Evolutionary conservation across 2,113 vertebrate species (phyloP).

Genomic region (Sylvicapra grimmia): DNA sequence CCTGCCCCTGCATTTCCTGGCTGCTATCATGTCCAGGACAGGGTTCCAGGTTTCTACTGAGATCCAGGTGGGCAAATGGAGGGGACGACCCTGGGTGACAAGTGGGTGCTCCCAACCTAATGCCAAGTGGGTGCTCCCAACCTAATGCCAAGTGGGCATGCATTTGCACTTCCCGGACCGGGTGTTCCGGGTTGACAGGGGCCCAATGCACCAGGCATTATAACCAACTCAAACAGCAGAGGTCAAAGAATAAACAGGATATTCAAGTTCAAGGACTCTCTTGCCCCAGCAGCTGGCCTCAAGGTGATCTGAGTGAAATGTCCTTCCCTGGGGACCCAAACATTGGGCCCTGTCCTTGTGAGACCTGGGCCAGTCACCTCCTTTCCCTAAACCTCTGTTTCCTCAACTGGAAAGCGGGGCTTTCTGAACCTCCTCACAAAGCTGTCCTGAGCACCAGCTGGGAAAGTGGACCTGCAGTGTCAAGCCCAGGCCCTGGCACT

Average conservation of each 20-base stretch:
- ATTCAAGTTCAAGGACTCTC: background rate
- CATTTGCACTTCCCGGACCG: no score
- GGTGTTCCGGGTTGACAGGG: background rate
- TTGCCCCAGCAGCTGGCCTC: background rate
- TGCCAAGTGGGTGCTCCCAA: no score
- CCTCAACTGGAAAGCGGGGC: background rate
- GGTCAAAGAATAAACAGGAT: background rate
- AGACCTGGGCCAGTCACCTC: background rate
- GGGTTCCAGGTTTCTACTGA: background rate
- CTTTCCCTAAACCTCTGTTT: background rate
- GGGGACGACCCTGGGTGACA: no score
- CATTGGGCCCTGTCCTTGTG: background rate
- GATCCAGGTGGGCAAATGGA: background rate
- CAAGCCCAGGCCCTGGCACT: background rate
- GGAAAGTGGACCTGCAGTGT: fast-evolving
- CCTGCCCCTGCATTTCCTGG: background rate
- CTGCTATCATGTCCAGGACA: fast-evolving
- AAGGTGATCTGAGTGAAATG: fast-evolving
- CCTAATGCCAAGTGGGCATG: background rate
- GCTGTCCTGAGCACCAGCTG: fast-evolving
- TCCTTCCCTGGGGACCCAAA: background rate
- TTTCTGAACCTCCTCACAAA: background rate
- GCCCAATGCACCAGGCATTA: background rate
- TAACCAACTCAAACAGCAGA: background rate
- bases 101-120: background rate